Evolutionary conservation across 2,888 invertebrate genomes (phyloP), one percentile per base, ranked within the genome.

Genomic region (Leucozona laternaria): DNA sequence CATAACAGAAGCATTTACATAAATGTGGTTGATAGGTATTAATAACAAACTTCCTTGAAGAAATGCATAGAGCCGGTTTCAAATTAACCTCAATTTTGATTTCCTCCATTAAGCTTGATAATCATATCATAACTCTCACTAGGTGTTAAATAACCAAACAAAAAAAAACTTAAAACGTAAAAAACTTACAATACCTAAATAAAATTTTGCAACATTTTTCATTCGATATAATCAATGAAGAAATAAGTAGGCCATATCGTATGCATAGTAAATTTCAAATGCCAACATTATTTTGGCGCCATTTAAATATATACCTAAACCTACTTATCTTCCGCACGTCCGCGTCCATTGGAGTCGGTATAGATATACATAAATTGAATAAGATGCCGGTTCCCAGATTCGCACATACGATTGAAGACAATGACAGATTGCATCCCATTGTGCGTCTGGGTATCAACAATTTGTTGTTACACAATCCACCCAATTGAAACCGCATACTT

Each of bases 181-280:
- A 64, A 71, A 73, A 45, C 11, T 53, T 3, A 45, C n/a, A 31
- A 31, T 45, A 64, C 31, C 31, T 20, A 48, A 64, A 73, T 5
- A 22, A 66, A 66, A 76, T 72, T 76, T 85, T 60, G 84, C 80
- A 85, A 84, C 60, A 55, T 58, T 58, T 37, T 20, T 22, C 34
- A 79, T 76, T 79, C 79, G 84, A 72, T 80, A 85, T 64, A 84
- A 85, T 66, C 66, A n/a, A 34, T 31, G 45, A 55, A 78, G 50
- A 53, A 66, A 68, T 48, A 80, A 75, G 83, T 79, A 79, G 82
- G 83, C 20, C 68, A 79, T 62, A 53, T 25, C 13, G 28, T 68
- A 37, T 45, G 37, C 40, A 76, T 7, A 75, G 22, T 55, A 70
- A 76, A 76, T 37, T 62, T 20, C n/a, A 70, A 62, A 76, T 45